These are phyloP conservation scores for Pogonomyrmex barbatus DNA, from an alignment of 1,140 invertebrate species.

Conservation along the genomic window DNA sequence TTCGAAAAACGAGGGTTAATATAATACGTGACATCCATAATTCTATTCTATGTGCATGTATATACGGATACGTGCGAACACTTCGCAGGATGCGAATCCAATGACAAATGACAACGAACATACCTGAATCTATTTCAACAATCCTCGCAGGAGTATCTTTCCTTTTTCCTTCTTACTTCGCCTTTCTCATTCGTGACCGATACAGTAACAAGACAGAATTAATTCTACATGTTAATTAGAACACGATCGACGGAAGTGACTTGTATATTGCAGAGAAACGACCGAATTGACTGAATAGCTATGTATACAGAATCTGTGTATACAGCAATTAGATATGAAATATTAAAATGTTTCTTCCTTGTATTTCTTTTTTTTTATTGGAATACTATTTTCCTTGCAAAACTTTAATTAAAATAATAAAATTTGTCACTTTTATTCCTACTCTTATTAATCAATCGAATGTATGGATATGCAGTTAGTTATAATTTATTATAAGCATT, in stretches of 20 bases:
- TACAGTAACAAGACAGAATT: slow-evolving; percentile 12
- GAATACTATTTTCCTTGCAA: neutral
- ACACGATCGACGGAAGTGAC: neutral
- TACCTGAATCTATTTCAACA: slow-evolving; percentile 36
- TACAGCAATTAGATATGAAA: neutral
- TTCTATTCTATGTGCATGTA: neutral
- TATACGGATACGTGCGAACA: neutral
- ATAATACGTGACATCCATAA: slow-evolving; percentile 35
- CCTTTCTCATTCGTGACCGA: neutral
- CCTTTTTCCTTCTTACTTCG: neutral
- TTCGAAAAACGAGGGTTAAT: slow-evolving; percentile 27
- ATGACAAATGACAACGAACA: slow-evolving; percentile 7
- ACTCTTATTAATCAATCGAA: neutral
- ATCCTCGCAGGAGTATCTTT: slow-evolving; percentile 50
- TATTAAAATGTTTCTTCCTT: neutral
- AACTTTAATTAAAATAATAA: neutral
- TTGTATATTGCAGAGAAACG: neutral
- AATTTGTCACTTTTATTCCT: neutral
- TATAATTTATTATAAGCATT: neutral
- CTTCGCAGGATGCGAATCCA: neutral
- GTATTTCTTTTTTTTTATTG: neutral
- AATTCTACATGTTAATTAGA: slow-evolving; percentile 34
- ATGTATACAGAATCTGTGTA: neutral
- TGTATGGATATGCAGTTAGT: neutral
- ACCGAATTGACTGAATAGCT: neutral